Base-by-base conservation (phyloP, 2,797 vertebrate genomes). In the Tamandua tetradactyla region DNA sequence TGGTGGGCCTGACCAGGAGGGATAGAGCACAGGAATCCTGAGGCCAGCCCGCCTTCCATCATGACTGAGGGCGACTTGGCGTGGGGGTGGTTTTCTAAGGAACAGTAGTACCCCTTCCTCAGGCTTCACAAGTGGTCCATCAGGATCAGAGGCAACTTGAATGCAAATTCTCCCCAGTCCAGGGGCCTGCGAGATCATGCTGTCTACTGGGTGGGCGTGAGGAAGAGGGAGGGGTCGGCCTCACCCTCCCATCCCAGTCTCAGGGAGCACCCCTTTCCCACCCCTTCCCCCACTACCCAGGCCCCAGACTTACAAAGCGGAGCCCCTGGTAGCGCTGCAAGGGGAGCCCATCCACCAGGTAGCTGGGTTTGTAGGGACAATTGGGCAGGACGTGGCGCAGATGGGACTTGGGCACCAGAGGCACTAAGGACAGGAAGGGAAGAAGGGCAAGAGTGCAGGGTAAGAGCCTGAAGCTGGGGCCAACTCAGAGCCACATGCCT, bases 241-340 rank as follows among this genome's bases (percentile, higher is more conserved):
- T 82, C n/a, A 6, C 25, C 35, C 30, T 23, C 71, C n/a, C 37
- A 17, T 17, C 32, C 6, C 27, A 32, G 69, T 49, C 92, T 61
- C 0, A 59, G 49, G 55, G 69, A 64, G 2, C 18, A n/a, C 32
- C 22, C 92, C 87, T 42, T 9, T 23, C 61, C 49, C n/a, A 13
- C 30, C 42, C 57, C 42, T 10, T 37, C 74, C 74, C 37, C n/a
- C 3, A 23, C 64, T 14, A 1, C 64, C 59, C 25, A 8, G 37
- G 22, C 44, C 72, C 23, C 9, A 40, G 44, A 99, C 99, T 98
- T 98, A 99, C 99, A 96, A 99, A 99, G 88, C 99, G 98, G 62
- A 99, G 98, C n/a, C 99, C 99, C 97, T 99, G 99, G 97, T 99
- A 99, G 90, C 99, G 99, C 25, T 97, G 91, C 78, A 99, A 97